These are phyloP conservation scores for Apteryx mantelli DNA, from an alignment of 2,113 vertebrate genomes.

Conservation along the genomic window DNA sequence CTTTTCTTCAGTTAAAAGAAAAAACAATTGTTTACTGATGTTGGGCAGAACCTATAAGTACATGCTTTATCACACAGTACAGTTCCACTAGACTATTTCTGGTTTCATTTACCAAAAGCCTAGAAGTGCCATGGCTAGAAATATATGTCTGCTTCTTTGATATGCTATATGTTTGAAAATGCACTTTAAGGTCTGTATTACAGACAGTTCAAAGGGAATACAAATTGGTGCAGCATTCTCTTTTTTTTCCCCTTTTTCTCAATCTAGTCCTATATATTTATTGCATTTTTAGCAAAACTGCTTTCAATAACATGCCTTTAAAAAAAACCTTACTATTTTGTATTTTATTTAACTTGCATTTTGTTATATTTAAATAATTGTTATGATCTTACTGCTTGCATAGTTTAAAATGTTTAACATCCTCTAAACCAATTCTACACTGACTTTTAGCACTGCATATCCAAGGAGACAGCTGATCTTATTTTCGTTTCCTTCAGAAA, in stretches of 20 bases:
- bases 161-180: constrained; percentile 61
- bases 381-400: neutral
- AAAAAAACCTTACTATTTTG: neutral
- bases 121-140: constrained; percentile 28
- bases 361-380: neutral
- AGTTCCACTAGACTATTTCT: neutral
- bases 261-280: neutral
- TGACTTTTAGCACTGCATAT: neutral
- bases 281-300: neutral
- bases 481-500: constrained; percentile 2
- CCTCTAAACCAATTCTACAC: constrained; percentile 6
- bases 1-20: constrained; percentile 1
- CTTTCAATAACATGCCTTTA: neutral
- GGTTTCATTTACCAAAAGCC: constrained; percentile 11
- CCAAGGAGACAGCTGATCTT: constrained; percentile 18
- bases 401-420: constrained; percentile 12
- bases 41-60: neutral
- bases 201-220: constrained; percentile 62
- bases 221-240: constrained; percentile 17
- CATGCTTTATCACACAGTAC: neutral
- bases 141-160: constrained; percentile 52
- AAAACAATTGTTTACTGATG: constrained; percentile 16
- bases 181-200: constrained; percentile 52
- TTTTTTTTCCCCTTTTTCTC: neutral
- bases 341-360: constrained; percentile 7